Evolutionary conservation across 2,888 invertebrate genomes (phyloP).

Genomic region (Oxyteleia sp.): DNA sequence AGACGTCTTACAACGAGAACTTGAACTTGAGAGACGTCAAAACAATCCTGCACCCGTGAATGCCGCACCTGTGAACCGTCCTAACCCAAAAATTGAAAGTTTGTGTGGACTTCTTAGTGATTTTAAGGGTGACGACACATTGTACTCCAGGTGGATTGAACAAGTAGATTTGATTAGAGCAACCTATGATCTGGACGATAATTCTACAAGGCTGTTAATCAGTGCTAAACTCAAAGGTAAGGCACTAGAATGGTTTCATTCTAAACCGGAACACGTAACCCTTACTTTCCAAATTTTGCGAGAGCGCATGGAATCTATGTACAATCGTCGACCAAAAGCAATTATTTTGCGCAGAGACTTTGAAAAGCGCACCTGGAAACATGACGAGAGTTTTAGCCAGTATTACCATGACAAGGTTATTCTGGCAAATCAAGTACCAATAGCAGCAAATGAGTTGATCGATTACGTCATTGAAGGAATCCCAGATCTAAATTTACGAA

Average conservation of each 20-base stretch:
- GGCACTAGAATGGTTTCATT: conserved; percentile 65
- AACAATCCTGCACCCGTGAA: too few relatives aligned
- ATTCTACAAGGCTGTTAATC: conserved; percentile 44
- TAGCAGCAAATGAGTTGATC: conserved; percentile 56
- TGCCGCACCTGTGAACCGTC: too few relatives aligned
- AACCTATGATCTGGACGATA: conserved; percentile 42
- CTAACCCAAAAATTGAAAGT: not conserved
- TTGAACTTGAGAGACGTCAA: too few relatives aligned
- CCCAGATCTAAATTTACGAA: conserved; percentile 35
- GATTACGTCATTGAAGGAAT: conserved; percentile 71
- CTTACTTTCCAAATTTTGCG: conserved; percentile 24
- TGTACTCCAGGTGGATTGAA: conserved; percentile 52
- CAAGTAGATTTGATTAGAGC: conserved; percentile 44
- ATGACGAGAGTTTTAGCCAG: conserved; percentile 51
- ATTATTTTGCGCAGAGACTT: conserved; percentile 58
- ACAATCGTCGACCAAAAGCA: conserved; percentile 54
- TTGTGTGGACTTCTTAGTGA: conserved; percentile 47
- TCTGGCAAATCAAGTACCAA: conserved; percentile 56
- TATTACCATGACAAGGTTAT: conserved; percentile 59
- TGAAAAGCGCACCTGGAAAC: conserved; percentile 54
- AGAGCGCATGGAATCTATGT: conserved; percentile 38
- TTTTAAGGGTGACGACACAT: conserved; percentile 25
- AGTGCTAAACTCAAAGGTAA: conserved; percentile 33
- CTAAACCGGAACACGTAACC: conserved; percentile 46
- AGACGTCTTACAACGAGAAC: too few relatives aligned